Evolutionary conservation across 2,797 vertebrate species (phyloP).

Genomic region (Kryptolebias ocellatus): DNA sequence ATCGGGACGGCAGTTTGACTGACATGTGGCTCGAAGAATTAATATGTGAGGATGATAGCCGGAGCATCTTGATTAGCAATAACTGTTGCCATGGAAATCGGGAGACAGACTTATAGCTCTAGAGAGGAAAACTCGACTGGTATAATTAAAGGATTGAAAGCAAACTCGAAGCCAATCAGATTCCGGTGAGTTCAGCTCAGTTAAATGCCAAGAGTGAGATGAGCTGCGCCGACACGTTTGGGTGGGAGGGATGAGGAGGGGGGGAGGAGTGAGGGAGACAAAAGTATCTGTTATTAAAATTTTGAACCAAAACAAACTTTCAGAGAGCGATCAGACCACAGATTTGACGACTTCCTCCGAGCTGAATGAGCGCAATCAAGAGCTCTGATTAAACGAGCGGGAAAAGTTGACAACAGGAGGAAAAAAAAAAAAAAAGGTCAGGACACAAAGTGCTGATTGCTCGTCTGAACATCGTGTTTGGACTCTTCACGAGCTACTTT

Average conservation of each 20-base stretch:
- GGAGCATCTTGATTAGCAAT: conserved; percentile 41
- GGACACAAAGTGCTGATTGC: conserved; percentile 15
- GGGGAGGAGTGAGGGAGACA: not conserved
- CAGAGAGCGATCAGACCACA: conserved; percentile 5
- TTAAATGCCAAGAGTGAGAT: conserved; percentile 50
- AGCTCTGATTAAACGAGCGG: conserved; percentile 31
- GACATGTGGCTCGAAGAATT: conserved; percentile 26
- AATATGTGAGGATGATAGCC: conserved; percentile 23
- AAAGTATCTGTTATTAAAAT: conserved; percentile 28
- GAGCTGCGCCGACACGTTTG: conserved; percentile 18
- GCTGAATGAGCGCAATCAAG: conserved; percentile 30
- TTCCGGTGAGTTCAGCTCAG: conserved; percentile 25
- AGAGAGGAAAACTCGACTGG: conserved; percentile 15
- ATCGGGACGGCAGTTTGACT: conserved; percentile 26
- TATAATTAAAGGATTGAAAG: conserved; percentile 18
- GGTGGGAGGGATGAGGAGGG: not conserved
- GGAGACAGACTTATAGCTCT: conserved; percentile 23
- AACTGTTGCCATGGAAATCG: conserved; percentile 44
- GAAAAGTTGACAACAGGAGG: not conserved
- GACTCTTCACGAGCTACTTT: not conserved
- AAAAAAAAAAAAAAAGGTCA: conserved; percentile 5
- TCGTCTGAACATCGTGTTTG: not conserved
- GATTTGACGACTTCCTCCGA: conserved; percentile 19
- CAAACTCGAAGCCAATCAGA: conserved; percentile 47
- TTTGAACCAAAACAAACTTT: conserved; percentile 16